phyloP scores from a whole-genome alignment of 2,113 vertebrate genomes.

The Scatophagus argus region DNA sequence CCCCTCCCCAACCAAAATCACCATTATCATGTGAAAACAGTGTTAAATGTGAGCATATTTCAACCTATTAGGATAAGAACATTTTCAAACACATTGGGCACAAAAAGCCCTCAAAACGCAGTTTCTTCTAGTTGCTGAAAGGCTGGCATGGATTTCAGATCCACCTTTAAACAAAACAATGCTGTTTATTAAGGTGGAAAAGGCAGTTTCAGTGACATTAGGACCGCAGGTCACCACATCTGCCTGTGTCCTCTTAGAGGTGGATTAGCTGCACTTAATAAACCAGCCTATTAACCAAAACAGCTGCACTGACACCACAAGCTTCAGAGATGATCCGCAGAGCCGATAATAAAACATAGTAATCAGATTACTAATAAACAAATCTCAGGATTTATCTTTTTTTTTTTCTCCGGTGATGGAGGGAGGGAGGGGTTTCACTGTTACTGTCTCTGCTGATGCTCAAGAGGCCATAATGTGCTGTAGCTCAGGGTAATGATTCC shows the following conservation, averaged over 20 bases:
- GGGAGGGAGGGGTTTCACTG: slow-evolving; percentile 1
- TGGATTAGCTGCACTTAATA: slow-evolving; percentile 66
- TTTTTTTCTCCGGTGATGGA: slow-evolving; percentile 26
- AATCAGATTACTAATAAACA: slow-evolving; percentile 74
- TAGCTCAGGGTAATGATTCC: not conserved
- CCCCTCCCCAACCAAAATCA: slow-evolving; percentile 10
- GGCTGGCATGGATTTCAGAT: not conserved
- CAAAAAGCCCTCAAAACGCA: not conserved
- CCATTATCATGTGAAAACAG: not conserved
- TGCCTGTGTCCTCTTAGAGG: slow-evolving; percentile 3
- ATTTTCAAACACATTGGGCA: not conserved
- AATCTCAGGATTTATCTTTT: slow-evolving; percentile 57
- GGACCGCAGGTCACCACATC: slow-evolving; percentile 17
- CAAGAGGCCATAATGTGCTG: not conserved
- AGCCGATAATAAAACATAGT: slow-evolving; percentile 68
- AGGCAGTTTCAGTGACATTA: not conserved
- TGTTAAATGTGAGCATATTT: not conserved
- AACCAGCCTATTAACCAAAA: slow-evolving; percentile 73
- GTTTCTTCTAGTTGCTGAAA: slow-evolving; percentile 10
- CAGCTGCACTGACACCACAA: slow-evolving; percentile 63
- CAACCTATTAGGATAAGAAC: not conserved
- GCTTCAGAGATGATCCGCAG: slow-evolving; percentile 68
- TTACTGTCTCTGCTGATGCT: not conserved
- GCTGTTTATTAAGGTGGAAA: not conserved
- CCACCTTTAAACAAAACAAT: not conserved